phyloP scores from a whole-genome alignment of 2,113 vertebrate genomes.

The Buteo buteo region DNA sequence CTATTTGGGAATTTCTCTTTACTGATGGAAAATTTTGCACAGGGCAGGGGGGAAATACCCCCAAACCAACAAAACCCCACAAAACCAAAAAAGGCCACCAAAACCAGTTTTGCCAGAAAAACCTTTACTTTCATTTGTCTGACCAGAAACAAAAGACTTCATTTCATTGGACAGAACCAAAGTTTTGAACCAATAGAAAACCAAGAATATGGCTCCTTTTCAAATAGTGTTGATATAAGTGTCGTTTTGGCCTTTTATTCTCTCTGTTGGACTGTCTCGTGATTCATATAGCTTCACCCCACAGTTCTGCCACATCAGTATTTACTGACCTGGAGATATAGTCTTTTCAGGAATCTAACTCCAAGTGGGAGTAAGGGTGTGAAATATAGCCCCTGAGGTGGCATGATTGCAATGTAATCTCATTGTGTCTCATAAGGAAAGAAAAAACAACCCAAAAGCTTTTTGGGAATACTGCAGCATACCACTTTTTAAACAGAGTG shows the following conservation, averaged over 20 bases:
- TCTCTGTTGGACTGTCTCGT: not conserved
- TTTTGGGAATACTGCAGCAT: not conserved
- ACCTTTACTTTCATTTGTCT: not conserved
- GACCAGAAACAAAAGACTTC: not conserved
- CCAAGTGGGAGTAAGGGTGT: not conserved
- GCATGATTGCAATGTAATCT: not conserved
- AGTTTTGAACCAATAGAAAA: not conserved
- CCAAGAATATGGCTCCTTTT: not conserved
- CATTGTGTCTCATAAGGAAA: not conserved
- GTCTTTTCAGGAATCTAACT: not conserved
- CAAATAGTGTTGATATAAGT: not conserved
- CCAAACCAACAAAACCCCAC: not conserved
- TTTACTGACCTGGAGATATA: not conserved
- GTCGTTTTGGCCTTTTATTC: not conserved
- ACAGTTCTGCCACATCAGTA: not conserved
- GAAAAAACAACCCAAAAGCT: not conserved
- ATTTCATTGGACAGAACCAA: accelerated
- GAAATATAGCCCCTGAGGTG: not conserved
- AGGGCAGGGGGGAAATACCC: accelerated
- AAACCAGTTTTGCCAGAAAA: not conserved
- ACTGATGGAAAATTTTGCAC: not conserved
- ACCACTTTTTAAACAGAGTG: not conserved
- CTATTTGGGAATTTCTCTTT: not conserved
- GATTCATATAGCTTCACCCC: not conserved
- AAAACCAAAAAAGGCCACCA: not conserved